A percentile compares a stretch with the other conserved stretches of the same genome.
These are phyloP conservation scores for Drosophila ercepeae DNA, from an alignment of 1,140 invertebrate genomes.

Conservation along the genomic window DNA sequence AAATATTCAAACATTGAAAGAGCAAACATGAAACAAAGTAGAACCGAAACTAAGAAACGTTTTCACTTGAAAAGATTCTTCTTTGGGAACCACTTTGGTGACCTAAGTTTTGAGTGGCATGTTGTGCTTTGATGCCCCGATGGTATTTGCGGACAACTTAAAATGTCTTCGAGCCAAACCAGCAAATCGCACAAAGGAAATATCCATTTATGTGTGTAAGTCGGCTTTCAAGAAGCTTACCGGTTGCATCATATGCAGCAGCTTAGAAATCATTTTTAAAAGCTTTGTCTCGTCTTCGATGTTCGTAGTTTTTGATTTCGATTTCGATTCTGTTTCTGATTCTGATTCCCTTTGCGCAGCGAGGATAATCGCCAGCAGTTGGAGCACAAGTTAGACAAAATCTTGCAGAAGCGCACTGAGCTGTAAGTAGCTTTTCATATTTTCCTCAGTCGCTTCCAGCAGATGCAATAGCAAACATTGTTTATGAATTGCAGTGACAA, in stretches of 20 bases:
- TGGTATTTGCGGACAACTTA: conserved; percentile 1
- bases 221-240: conserved; percentile 19
- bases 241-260: conserved; percentile 9
- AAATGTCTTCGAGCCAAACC: conserved; percentile 11
- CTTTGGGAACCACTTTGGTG: not conserved
- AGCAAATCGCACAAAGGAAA: conserved; percentile 2
- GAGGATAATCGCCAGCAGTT: conserved; percentile 80
- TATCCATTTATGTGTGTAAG: conserved; percentile 15
- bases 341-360: conserved; percentile 42
- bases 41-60: not conserved
- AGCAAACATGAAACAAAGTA: not conserved
- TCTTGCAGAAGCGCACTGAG: conserved; percentile 76
- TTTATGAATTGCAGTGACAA: conserved; percentile 63
- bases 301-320: not conserved
- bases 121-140: not conserved
- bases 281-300: conserved; percentile 12
- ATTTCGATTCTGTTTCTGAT: not conserved
- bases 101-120: conserved; percentile 1
- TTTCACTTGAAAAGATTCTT: not conserved
- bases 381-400: conserved; percentile 79
- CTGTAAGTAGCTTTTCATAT: conserved; percentile 68
- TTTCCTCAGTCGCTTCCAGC: not conserved
- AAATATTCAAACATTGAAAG: not conserved
- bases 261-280: conserved; percentile 4
- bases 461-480: not conserved